Evolutionary conservation across 2,888 invertebrate species (phyloP).

Genomic region (Stenodera caucasica): DNA sequence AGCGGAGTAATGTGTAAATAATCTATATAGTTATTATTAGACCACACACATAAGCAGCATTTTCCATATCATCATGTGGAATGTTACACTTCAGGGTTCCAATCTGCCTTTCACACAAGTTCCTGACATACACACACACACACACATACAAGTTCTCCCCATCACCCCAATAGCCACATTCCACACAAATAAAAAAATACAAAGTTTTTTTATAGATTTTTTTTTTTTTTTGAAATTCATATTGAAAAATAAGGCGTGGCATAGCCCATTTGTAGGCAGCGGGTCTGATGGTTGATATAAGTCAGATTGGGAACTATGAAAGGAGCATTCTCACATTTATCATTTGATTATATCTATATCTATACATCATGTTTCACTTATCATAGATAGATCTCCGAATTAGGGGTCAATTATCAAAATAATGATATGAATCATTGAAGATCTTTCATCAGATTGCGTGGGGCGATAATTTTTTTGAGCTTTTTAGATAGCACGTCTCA

Average conservation of each 20-base stretch:
- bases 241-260: constrained; percentile 30
- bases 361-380: too few relatives aligned
- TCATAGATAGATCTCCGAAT: too few relatives aligned
- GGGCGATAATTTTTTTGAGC: too few relatives aligned
- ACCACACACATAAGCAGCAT: constrained; percentile 47
- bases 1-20: constrained; percentile 41
- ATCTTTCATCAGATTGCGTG: too few relatives aligned
- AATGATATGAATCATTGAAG: too few relatives aligned
- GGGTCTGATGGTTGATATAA: constrained; percentile 52
- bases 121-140: constrained; percentile 35
- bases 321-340: constrained; percentile 72
- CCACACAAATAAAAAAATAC: constrained; percentile 40
- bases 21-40: constrained; percentile 42
- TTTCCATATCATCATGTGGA: constrained; percentile 57
- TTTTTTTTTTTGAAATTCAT: constrained; percentile 14
- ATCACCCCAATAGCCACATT: constrained; percentile 48
- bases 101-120: constrained; percentile 60
- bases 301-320: constrained; percentile 79
- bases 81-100: constrained; percentile 66
- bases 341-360: constrained; percentile 21
- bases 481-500: too few relatives aligned
- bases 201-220: neutral
- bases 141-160: constrained; percentile 35
- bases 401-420: too few relatives aligned
- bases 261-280: constrained; percentile 38